Conservation (phyloP, 2,113 vertebrate species). For the Struthidea cinerea region DNA sequence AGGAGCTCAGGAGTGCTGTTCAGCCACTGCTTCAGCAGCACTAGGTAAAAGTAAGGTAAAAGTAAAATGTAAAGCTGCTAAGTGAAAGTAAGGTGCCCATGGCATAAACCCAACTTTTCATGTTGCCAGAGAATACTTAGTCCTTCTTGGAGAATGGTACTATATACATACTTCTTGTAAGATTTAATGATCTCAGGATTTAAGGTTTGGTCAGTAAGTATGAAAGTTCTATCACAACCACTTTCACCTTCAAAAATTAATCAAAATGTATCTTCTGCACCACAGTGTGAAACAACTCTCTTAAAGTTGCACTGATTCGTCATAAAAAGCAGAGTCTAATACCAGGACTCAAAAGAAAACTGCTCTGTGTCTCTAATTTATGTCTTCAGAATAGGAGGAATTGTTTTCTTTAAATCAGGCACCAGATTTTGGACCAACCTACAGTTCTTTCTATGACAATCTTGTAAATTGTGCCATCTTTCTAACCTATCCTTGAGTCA, state of each 20-base stretch:
- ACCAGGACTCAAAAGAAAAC: background rate
- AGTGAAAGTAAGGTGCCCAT: background rate
- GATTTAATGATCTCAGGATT: background rate
- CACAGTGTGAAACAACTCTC: background rate
- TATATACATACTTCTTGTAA: background rate
- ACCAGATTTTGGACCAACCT: background rate
- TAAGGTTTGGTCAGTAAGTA: background rate
- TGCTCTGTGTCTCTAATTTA: background rate
- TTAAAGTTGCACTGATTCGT: background rate
- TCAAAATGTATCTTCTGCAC: background rate
- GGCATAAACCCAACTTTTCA: background rate
- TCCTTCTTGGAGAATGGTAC: background rate
- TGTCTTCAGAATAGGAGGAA: background rate
- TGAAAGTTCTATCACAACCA: background rate
- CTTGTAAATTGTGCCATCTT: background rate
- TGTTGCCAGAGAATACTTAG: background rate
- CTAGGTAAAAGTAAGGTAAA: background rate
- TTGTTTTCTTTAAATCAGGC: background rate
- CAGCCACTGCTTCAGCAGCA: background rate
- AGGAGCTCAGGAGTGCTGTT: background rate
- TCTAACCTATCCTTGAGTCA: background rate
- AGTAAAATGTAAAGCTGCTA: background rate
- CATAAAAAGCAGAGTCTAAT: background rate
- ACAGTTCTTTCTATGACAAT: background rate
- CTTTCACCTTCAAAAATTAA: background rate